phyloP scores from a whole-genome alignment of 2,888 invertebrate genomes.

The Cataglyphis cursor region DNA sequence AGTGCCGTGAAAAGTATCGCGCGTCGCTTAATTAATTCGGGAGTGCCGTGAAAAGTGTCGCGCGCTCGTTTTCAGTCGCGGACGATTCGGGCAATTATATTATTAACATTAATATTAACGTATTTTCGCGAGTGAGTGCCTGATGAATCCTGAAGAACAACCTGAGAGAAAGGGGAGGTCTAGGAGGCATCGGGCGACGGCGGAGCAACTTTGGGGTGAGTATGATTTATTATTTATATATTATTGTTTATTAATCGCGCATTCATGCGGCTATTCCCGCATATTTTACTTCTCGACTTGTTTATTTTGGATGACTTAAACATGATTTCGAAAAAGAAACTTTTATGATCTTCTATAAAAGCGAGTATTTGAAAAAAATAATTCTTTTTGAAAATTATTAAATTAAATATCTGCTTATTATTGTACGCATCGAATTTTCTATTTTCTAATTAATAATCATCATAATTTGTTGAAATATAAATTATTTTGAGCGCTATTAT shows the following conservation, averaged over 20 bases:
- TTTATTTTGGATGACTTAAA: background rate
- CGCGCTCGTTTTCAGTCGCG: background rate
- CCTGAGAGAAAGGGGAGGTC: background rate
- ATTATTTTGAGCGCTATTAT: background rate
- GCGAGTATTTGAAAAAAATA: background rate
- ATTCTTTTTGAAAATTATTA: background rate
- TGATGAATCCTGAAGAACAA: background rate
- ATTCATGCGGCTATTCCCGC: background rate
- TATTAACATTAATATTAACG: background rate
- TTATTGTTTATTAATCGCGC: background rate
- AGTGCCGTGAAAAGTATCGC: background rate
- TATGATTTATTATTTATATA: constrained; percentile 1
- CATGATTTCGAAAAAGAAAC: background rate
- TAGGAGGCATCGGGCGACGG: background rate
- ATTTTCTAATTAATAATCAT: background rate
- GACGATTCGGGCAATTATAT: background rate
- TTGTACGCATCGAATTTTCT: background rate
- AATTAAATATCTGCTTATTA: background rate
- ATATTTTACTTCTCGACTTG: background rate
- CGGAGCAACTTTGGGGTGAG: background rate
- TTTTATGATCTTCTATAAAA: background rate
- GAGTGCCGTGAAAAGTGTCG: too few relatives aligned
- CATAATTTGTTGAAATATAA: background rate
- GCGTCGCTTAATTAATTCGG: too few relatives aligned
- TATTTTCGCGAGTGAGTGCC: background rate